Percentiles rank a stretch among this genome's conserved stretches.
Conservation (phyloP, 2,888 invertebrate species). For the Tortrix viridana region DNA sequence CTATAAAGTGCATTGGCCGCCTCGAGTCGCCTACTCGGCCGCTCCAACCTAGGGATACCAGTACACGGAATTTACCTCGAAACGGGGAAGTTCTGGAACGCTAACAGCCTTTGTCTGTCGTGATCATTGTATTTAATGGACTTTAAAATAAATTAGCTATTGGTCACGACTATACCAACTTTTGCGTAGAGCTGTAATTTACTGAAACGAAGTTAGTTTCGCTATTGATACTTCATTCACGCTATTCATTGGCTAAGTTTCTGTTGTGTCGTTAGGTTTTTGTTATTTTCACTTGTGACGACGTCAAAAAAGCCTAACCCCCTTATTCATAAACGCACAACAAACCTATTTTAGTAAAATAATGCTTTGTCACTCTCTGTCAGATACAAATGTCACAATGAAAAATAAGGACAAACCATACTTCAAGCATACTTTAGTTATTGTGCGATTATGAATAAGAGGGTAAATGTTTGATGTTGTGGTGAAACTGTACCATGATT, state of each 20-base stretch:
- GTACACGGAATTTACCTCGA: slow-evolving; percentile 30
- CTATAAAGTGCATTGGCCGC: slow-evolving; percentile 78
- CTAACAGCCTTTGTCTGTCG: slow-evolving; percentile 35
- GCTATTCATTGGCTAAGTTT: slow-evolving; percentile 6
- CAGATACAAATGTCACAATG: too few relatives aligned
- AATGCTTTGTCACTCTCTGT: too few relatives aligned
- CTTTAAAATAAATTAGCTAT: slow-evolving; percentile 37
- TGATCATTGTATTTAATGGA: slow-evolving; percentile 36
- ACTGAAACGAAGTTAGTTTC: slow-evolving; percentile 25
- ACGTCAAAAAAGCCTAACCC: too few relatives aligned
- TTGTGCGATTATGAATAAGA: too few relatives aligned
- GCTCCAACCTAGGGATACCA: slow-evolving; percentile 23
- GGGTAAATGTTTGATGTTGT: too few relatives aligned
- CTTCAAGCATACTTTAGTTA: too few relatives aligned
- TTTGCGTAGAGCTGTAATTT: slow-evolving; percentile 28
- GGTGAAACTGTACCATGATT: too few relatives aligned
- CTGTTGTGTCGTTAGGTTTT: background rate
- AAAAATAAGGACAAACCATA: too few relatives aligned
- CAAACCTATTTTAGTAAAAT: too few relatives aligned
- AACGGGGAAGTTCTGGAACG: slow-evolving; percentile 31
- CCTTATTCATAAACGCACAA: too few relatives aligned
- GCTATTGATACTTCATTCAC: slow-evolving; percentile 25
- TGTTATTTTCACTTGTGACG: background rate
- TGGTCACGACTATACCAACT: slow-evolving; percentile 35
- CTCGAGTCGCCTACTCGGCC: slow-evolving; percentile 62